phyloP scores from a whole-genome alignment of 2,888 invertebrate species.

The Ptilodon capucinus region DNA sequence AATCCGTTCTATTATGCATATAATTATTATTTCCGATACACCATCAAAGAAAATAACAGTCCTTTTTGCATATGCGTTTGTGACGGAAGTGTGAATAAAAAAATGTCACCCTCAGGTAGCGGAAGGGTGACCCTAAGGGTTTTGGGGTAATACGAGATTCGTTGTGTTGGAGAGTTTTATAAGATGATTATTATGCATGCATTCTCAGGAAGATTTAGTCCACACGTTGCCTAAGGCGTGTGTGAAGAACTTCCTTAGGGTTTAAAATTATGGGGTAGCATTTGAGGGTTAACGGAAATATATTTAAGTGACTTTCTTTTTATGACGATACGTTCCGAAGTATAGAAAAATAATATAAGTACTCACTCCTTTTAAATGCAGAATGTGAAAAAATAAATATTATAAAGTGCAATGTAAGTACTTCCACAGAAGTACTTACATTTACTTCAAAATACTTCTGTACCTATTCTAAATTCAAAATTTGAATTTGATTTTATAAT shows the following conservation, averaged over 20 bases:
- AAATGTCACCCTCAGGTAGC: conserved; percentile 78
- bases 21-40: conserved; percentile 81
- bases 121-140: conserved; percentile 69
- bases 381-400: not conserved
- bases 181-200: conserved; percentile 77
- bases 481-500: not conserved
- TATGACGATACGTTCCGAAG: not conserved
- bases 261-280: conserved; percentile 42
- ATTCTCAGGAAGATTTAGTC: conserved; percentile 78
- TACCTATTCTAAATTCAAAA: not conserved
- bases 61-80: conserved; percentile 78
- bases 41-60: conserved; percentile 79
- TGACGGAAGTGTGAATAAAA: conserved; percentile 80
- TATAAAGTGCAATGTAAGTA: too few relatives aligned
- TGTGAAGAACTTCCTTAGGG: conserved; percentile 64
- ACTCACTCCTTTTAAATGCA: not conserved
- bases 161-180: conserved; percentile 57
- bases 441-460: not conserved
- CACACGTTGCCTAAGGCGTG: conserved; percentile 60
- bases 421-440: too few relatives aligned
- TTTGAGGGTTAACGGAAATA: conserved; percentile 57
- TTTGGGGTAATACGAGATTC: conserved; percentile 72
- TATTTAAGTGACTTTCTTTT: conserved; percentile 18
- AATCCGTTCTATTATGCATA: conserved; percentile 81
- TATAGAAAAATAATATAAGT: not conserved